phyloP scores from a whole-genome alignment of 2,797 vertebrate species.

The Sardinella longiceps region DNA sequence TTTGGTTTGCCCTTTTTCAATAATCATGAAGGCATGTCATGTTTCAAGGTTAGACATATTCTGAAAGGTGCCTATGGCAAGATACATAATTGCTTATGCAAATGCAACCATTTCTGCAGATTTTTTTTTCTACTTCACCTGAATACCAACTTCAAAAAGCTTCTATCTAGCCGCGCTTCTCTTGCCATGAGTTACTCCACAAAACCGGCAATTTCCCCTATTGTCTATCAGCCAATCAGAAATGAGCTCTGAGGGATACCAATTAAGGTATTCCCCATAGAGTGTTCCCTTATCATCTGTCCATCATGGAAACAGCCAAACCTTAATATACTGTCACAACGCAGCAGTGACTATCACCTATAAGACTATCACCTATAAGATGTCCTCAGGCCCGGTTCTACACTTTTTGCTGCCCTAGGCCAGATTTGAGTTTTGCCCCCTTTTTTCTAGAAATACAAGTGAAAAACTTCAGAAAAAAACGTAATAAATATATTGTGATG shows the following conservation, averaged over 20 bases:
- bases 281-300: neutral
- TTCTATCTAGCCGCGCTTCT: neutral
- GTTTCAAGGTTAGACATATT: conserved; percentile 17
- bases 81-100: conserved; percentile 4
- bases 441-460: no score
- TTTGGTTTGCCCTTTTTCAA: neutral
- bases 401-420: no score
- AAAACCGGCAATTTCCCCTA: neutral
- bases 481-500: no score
- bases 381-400: no score
- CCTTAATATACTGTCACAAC: neutral
- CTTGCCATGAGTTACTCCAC: neutral
- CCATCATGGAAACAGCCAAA: neutral
- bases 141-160: neutral
- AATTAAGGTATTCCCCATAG: no score
- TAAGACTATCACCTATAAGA: neutral
- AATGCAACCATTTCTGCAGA: neutral
- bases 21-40: conserved; percentile 19
- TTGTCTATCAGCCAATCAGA: neutral
- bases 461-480: no score
- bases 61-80: neutral
- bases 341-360: no score
- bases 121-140: neutral
- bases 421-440: no score
- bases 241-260: neutral